Base-by-base conservation (phyloP, 2,888 invertebrate genomes). In the Octonoba sinensis region DNA sequence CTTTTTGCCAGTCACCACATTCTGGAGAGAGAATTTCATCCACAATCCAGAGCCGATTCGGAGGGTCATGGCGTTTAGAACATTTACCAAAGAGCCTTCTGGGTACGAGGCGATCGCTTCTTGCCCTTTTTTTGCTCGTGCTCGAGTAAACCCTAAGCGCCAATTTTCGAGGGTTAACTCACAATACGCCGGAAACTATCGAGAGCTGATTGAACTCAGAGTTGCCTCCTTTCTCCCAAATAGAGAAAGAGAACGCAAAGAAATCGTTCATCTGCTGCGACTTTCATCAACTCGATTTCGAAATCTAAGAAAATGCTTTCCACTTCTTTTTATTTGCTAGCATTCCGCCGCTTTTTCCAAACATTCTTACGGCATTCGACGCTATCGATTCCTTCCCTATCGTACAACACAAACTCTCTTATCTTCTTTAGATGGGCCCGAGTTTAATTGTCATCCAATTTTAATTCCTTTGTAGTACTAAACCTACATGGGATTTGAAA, bases 191-290 rank as follows among this genome's bases (percentile, higher is more conserved):
- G 54, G 60, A 72, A 72, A 46, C 36, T 54, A 49, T 51, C 22
- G 60, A 66, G 60, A 79, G 78, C 78, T 79, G 78, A 79, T 79
- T 79, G 78, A 79, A 79, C 78, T 79, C 72, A 67, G 62, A 79
- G 72, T 59, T 67, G 78, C 18, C 65, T 72, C 49, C 65, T 79
- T 67, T 15, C 46, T 66, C 44, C 24, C 44, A 18, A 57, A 67
- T 76, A 51, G 67, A 51, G 54, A 44, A 51, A 57, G 18, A 71
- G 62, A 78, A 60, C n/a, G 22, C 36, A 64, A 46, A 56, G 59
- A 64, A 70, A 18, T 18, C n/a, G 44, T 13, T 60, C 27, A 60
- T 4, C n/a, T 46, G 62, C 57, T 44, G 36, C 3, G 36, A 36
- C 36, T 36, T 36, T 36, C 36, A 36, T 36, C 36, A 36, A 36